A percentile compares a stretch with the other conserved stretches of the same genome.
Evolutionary conservation across 23 tunicate genomes (phyloP).

Genomic region (Trididemnum nubilum): DNA sequence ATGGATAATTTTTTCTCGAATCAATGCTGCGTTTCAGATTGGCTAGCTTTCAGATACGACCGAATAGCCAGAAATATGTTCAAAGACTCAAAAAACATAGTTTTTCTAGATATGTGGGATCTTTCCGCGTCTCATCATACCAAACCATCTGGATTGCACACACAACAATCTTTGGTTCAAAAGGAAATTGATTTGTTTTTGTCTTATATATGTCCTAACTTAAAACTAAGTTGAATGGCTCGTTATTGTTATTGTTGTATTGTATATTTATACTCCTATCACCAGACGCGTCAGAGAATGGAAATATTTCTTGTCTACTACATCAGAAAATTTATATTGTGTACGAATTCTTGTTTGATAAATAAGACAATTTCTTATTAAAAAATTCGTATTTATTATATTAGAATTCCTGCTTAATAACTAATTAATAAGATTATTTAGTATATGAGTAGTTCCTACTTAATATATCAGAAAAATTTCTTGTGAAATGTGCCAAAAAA

Average conservation of each 20-base stretch:
- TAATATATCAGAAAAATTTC: too few species aligned
- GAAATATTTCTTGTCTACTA: too few species aligned
- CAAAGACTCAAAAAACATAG: conserved; percentile 22
- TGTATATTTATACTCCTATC: too few species aligned
- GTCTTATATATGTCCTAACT: conserved; percentile 52
- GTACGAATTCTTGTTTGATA: too few species aligned
- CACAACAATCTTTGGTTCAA: conserved; percentile 14
- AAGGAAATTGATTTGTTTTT: conserved; percentile 40
- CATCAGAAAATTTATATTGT: too few species aligned
- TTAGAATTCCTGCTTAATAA: too few species aligned
- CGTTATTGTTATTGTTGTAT: background rate
- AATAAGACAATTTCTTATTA: too few species aligned
- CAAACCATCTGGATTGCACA: conserved; percentile 28
- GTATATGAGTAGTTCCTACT: too few species aligned
- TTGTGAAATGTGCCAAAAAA: too few species aligned
- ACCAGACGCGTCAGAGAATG: too few species aligned
- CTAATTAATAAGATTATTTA: too few species aligned
- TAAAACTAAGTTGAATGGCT: background rate
- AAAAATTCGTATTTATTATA: too few species aligned
- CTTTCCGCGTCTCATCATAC: conserved; percentile 39
- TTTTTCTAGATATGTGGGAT: conserved; percentile 57
- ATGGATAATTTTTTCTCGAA: conserved; percentile 46
- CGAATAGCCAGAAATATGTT: conserved; percentile 47
- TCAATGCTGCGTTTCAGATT: conserved; percentile 58
- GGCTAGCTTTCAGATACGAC: conserved; percentile 49